A percentile compares a stretch with the other conserved stretches of the same genome.
Evolutionary conservation across 2,113 vertebrate species (phyloP).

Genomic region (Pseudolaguvia tuberculata): DNA sequence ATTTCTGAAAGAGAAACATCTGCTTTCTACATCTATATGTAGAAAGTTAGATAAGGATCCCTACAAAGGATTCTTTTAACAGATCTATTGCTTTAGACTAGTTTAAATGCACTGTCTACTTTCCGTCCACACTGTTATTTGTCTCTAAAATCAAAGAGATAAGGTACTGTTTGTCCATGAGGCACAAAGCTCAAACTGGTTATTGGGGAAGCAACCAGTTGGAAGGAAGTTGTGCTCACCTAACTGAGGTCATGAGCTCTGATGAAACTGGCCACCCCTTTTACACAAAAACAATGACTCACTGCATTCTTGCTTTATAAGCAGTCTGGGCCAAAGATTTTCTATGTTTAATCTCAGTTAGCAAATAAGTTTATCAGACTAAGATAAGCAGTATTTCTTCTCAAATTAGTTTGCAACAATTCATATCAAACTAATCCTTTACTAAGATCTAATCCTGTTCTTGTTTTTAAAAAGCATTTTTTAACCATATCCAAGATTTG

Average conservation of each 20-base stretch:
- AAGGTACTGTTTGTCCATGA: conserved; percentile 31
- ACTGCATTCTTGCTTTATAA: conserved; percentile 18
- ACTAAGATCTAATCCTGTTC: neutral
- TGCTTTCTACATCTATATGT: neutral
- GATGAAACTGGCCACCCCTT: conserved; percentile 20
- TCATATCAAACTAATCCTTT: neutral
- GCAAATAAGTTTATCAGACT: neutral
- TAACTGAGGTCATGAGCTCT: conserved; percentile 33
- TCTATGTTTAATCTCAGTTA: neutral
- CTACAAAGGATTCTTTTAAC: conserved; percentile 1
- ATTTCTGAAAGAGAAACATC: conserved; percentile 11
- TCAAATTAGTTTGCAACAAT: neutral
- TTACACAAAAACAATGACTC: conserved; percentile 29
- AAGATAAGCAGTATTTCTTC: neutral
- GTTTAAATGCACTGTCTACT: neutral
- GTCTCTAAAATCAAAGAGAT: conserved; percentile 14
- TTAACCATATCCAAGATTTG: neutral
- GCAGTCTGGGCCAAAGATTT: conserved; percentile 2
- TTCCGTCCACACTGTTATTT: conserved; percentile 27
- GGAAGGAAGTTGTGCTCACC: conserved; percentile 37
- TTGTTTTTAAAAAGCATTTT: neutral
- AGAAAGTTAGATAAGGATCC: neutral
- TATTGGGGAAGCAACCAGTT: conserved; percentile 22
- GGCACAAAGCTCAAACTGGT: conserved; percentile 28
- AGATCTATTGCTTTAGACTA: neutral